Evolutionary conservation across 1,140 invertebrate species (phyloP), one percentile per base, ranked within the genome.

Genomic region (Apocrypta bakeri): DNA sequence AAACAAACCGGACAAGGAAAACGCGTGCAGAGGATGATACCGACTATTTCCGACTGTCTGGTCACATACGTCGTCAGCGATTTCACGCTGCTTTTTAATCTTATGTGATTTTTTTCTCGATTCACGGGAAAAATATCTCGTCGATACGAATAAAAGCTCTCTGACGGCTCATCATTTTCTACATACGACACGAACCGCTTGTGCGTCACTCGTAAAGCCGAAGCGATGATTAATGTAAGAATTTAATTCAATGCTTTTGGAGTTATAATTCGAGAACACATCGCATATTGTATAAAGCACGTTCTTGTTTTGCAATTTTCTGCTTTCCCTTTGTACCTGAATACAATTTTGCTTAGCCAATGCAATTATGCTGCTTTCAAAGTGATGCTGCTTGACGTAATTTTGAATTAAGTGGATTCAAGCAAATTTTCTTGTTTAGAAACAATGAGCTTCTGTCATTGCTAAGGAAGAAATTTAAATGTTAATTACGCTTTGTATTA

Each of bases 1-100:
- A 81, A 81, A 81, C 61, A 81, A 66, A 74, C 72, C 29, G 33
- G 69, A 74, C 72, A 17, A 56, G 63, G 25, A 21, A 66, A 66
- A 25, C 63, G 14, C 25, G 27, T 11, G 27, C 25, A 33, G 25
- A 21, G 11, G 3, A 25, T 24, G 33, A 68, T 48, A 69, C 63
- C 25, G n/a, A 14, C 64, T 42, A 68, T 69, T 68, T 56, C 37
- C 40, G 37, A 72, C 68, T 40, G 42, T 56, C 31, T 12, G 25
- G 6, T 37, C 17, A 17, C 24, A 61, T 29, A 61, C 24, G 12
- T 75, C 14, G 21, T 27, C 21, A 31, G n/a, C 61, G 12, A 56
- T 29, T 61, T 69, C 76, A 31, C 21, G 21, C 64, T 78, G 12
- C 68, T 21, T 78, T 48, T 72, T 24, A 9, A 9, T 17, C 27